Evolutionary conservation across 2,888 invertebrate species (phyloP), one percentile per base, ranked within the genome.

Genomic region (Pheosia gnoma): DNA sequence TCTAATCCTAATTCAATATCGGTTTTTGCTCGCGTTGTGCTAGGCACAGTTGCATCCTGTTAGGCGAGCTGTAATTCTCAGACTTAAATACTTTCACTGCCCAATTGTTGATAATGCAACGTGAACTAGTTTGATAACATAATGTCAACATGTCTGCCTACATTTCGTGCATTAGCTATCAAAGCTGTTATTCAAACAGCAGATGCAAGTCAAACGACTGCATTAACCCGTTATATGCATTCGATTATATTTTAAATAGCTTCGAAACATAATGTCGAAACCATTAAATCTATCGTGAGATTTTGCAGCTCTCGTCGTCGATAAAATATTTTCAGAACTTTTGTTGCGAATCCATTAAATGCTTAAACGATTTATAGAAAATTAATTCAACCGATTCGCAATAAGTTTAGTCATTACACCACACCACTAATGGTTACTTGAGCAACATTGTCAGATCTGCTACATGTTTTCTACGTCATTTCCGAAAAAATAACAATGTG

Each of bases 1-100:
- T 78, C 86, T 92, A 91, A 93, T 93, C 92, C 92, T 89, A 86
- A 88, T 89, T 87, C 86, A 86, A 88, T 89, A 88, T 80, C 83
- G 78, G 77, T 91, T 91, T 92, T 91, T 90, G 87, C 84, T 68
- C 68, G 87, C 84, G 87, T 83, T 75, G 77, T 66, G 72, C 78
- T 79, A 74, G 74, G 56, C 61, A 63, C 73, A 81, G 75, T 82
- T 78, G 84, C 83, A 86, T 86, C 80, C 85, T 79, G 83, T 83
- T 83, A 77, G 83, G 79, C 81, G 75, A 75, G 79, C 78, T 75
- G 70, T 81, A 81, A 74, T 80, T 74, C 79, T 78, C 76, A 80
- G 84, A 82, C 82, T 73, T 78, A 77, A 75, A 80, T 75, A 87
- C 92, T 92, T 92, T 92, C 91, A 89, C 91, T 74, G 65, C 63